These are phyloP conservation scores for Paradisaea rubra DNA, from an alignment of 2,113 vertebrate species.

Conservation along the genomic window DNA sequence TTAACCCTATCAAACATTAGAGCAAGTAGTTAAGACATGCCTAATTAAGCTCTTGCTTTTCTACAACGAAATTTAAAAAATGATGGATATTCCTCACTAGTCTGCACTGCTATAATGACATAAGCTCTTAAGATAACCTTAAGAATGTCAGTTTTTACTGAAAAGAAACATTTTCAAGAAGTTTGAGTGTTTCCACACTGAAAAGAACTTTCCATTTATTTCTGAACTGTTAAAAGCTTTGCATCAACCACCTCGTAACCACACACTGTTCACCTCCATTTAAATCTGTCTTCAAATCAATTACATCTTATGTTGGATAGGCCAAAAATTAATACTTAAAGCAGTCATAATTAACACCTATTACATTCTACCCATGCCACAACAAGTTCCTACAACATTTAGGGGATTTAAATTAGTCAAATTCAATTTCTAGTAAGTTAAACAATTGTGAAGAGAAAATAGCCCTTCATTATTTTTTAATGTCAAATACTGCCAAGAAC, in stretches of 20 bases:
- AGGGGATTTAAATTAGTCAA: background rate
- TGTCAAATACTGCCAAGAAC: background rate
- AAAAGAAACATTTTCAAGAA: background rate
- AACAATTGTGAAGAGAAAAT: background rate
- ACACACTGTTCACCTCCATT: background rate
- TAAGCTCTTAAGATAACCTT: background rate
- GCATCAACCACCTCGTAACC: background rate
- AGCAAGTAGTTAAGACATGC: background rate
- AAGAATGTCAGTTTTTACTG: background rate
- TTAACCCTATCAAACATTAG: background rate
- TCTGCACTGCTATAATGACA: background rate
- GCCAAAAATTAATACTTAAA: conserved; percentile 1
- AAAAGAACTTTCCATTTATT: background rate
- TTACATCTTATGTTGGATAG: background rate
- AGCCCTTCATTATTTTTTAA: background rate
- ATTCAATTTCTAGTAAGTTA: background rate
- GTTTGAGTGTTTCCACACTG: background rate
- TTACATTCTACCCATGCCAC: background rate
- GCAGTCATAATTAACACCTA: background rate
- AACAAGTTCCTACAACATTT: background rate
- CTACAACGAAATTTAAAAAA: background rate
- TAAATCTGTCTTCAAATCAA: background rate
- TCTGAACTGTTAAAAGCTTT: background rate
- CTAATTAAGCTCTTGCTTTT: background rate
- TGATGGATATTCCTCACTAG: background rate